Evolutionary conservation across 2,113 vertebrate species (phyloP).

Genomic region (Cacatua alba): DNA sequence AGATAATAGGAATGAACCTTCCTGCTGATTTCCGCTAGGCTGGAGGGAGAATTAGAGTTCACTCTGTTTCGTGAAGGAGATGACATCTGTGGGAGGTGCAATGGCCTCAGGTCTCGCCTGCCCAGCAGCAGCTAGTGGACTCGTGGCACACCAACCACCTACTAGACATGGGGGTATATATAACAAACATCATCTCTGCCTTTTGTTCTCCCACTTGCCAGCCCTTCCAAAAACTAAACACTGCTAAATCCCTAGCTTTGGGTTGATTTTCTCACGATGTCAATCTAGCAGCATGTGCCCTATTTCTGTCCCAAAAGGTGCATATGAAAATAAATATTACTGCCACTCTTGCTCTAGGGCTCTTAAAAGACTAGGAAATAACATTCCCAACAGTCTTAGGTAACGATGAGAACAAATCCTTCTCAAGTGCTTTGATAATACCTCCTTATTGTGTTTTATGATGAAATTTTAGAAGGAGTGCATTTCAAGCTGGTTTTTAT

Average conservation of each 20-base stretch:
- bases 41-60: background rate
- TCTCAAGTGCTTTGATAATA: background rate
- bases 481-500: background rate
- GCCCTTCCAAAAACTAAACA: background rate
- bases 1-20: background rate
- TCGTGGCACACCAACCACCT: rapidly evolving
- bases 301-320: background rate
- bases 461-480: background rate
- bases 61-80: rapidly evolving
- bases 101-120: rapidly evolving
- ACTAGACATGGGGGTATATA: rapidly evolving
- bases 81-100: background rate
- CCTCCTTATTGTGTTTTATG: background rate
- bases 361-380: background rate
- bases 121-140: background rate
- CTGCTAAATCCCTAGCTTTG: background rate
- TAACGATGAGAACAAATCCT: background rate
- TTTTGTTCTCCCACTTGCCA: background rate
- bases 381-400: background rate
- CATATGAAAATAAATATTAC: background rate
- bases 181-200: rapidly evolving
- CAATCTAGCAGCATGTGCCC: background rate
- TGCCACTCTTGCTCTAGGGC: background rate
- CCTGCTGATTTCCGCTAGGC: background rate
- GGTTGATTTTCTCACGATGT: background rate